Base-by-base conservation (phyloP, 2,888 invertebrate species). In the Bugula neritina region DNA sequence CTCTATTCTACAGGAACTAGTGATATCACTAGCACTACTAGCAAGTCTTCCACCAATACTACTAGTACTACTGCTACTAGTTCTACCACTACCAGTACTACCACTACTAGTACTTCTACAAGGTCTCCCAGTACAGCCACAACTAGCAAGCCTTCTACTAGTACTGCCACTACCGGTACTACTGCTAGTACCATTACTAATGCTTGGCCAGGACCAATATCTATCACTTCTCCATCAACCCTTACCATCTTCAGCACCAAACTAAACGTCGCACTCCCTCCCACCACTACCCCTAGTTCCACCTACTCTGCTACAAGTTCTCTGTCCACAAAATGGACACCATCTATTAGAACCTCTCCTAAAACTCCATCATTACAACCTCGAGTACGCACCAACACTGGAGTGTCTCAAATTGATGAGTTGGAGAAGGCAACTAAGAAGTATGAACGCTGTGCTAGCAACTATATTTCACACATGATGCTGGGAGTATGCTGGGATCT, bases 391-490 rank as follows among this genome's bases (percentile, higher is more conserved):
- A 17, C 17, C 17, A 17, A n/a, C 13, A 55, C 3, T 17, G 55
- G 55, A 5, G 5, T n/a, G 25, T 55, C 55, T 17, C 5, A 17
- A 5, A n/a, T 55, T 17, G 55, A 55, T 10, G 21, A 10, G 23
- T 23, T 55, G 5, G 13, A 55, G 23, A 55, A 17, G 55, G 55
- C 55, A 5, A 55, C 55, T 17, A 23, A 55, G 5, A 10, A 17
- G 5, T 23, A 17, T 5, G 23, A 10, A 5, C 21, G 3, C 5
- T 55, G 55, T n/a, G 5, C 55, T n/a, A 55, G 5, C 3, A 55
- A 55, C 25, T 25, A 17, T 25, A 55, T 55, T 31, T 63, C 63
- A 29, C 63, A 63, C n/a, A 63, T 63, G 63, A 63, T 63, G 63
- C 13, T 63, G 25, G 34, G 63, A 31, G 31, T 63, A 10, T 63